Percentiles rank a stretch among this genome's conserved stretches.
These are phyloP conservation scores for Mesoligia furuncula DNA, from an alignment of 2,888 invertebrate species.

Conservation along the genomic window DNA sequence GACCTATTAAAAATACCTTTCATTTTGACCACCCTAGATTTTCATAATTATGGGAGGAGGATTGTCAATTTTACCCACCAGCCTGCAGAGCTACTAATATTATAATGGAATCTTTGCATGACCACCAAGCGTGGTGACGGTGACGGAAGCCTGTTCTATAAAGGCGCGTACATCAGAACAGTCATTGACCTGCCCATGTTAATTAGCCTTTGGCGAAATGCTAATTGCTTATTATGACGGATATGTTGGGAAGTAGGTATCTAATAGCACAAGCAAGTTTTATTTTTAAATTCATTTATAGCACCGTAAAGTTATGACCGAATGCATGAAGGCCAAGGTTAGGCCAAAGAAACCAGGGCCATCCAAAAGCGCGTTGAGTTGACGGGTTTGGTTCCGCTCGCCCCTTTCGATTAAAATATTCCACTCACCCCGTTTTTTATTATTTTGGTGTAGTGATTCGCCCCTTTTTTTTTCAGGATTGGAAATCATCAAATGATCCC, in stretches of 20 bases:
- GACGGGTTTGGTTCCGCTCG: no score
- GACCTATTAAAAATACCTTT: not conserved
- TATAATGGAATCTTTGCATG: not conserved
- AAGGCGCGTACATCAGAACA: not conserved
- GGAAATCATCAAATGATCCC: no score
- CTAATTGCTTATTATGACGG: not conserved
- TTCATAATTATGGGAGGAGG: not conserved
- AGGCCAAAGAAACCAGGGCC: no score
- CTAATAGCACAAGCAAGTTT: not conserved
- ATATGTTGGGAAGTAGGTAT: not conserved
- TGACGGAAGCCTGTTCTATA: conserved; percentile 8
- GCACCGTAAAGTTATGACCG: no score
- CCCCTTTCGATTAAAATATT: no score
- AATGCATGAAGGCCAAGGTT: no score
- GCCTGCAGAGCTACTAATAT: not conserved
- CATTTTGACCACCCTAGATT: not conserved
- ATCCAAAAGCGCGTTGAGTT: no score
- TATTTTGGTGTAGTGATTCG: no score
- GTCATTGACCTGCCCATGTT: not conserved
- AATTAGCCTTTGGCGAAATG: not conserved
- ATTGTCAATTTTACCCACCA: not conserved
- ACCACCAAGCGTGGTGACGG: not conserved
- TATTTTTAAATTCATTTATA: not conserved
- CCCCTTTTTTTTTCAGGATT: no score
- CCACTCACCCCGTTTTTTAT: no score